Conservation (phyloP, 1,140 invertebrate species). For the Cherax destructor region DNA sequence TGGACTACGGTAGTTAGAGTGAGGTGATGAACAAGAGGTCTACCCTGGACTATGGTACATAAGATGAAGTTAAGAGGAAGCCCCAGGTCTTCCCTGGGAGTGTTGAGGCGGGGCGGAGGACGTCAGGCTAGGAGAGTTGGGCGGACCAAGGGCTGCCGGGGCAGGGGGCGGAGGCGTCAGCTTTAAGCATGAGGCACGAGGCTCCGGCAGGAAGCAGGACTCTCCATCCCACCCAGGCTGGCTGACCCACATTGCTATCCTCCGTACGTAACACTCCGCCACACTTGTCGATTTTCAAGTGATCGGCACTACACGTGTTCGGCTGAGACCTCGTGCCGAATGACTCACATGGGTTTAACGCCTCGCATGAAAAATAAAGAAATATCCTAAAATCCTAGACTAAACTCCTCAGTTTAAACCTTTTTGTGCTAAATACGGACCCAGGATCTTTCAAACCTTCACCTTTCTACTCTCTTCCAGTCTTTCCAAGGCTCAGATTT, state of each 20-base stretch:
- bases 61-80: neutral
- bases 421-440: neutral
- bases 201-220: slow-evolving; percentile 20
- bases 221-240: neutral
- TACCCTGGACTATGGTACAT: too few relatives aligned
- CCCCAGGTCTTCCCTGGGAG: too few relatives aligned
- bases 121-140: neutral
- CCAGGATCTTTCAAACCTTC: neutral
- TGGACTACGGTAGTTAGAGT: too few relatives aligned
- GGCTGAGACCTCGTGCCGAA: neutral
- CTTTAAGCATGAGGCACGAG: slow-evolving; percentile 55
- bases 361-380: too few relatives aligned
- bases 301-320: neutral
- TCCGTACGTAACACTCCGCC: neutral
- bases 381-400: too few relatives aligned
- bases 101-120: too few relatives aligned
- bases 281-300: neutral
- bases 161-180: slow-evolving; percentile 33
- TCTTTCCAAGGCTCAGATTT: too few relatives aligned
- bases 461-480: too few relatives aligned
- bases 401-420: too few relatives aligned
- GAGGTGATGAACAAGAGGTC: neutral
- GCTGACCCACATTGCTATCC: slow-evolving; percentile 4
- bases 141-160: neutral
- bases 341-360: neutral